A percentile compares a stretch with the other conserved stretches of the same genome.
Conservation (phyloP, 2,888 invertebrate genomes). For the Leptura quadrifasciata region DNA sequence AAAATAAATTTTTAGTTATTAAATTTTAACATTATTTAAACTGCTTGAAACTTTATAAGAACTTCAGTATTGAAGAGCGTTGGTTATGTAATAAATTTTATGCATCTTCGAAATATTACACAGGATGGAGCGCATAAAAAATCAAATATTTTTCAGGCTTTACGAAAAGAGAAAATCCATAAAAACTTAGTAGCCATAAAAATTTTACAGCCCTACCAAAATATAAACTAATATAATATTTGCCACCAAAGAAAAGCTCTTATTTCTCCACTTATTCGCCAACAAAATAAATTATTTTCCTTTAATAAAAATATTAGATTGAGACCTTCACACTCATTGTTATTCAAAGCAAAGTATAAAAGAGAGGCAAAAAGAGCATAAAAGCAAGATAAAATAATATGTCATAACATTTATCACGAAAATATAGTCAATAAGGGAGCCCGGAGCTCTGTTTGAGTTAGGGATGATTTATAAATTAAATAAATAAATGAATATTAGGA, state of each 20-base stretch:
- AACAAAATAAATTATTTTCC: slow-evolving; percentile 24
- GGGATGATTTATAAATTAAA: slow-evolving; percentile 22
- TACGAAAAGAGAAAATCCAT: neutral
- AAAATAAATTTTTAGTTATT: slow-evolving; percentile 30
- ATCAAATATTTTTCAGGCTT: slow-evolving; percentile 19
- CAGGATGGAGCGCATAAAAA: slow-evolving; percentile 17
- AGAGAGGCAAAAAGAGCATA: slow-evolving; percentile 3
- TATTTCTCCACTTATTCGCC: neutral
- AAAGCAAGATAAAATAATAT: slow-evolving; percentile 20
- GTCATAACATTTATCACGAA: slow-evolving; percentile 36
- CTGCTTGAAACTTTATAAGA: slow-evolving; percentile 5
- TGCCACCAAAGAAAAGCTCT: slow-evolving; percentile 10
- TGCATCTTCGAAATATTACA: neutral
- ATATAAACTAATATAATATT: slow-evolving; percentile 32
- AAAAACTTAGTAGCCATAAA: slow-evolving; percentile 24
- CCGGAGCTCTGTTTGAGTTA: slow-evolving; percentile 1
- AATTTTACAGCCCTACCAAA: slow-evolving; percentile 21
- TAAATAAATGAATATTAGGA: slow-evolving; percentile 22
- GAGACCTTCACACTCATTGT: slow-evolving; percentile 25
- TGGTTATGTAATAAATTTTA: slow-evolving; percentile 13
- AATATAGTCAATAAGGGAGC: slow-evolving; percentile 20
- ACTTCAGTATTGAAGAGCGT: neutral
- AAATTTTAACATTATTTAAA: slow-evolving; percentile 22
- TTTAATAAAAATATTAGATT: slow-evolving; percentile 27
- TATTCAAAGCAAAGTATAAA: slow-evolving; percentile 9